Conservation (phyloP, 1,140 invertebrate genomes). For the Pantala flavescens region DNA sequence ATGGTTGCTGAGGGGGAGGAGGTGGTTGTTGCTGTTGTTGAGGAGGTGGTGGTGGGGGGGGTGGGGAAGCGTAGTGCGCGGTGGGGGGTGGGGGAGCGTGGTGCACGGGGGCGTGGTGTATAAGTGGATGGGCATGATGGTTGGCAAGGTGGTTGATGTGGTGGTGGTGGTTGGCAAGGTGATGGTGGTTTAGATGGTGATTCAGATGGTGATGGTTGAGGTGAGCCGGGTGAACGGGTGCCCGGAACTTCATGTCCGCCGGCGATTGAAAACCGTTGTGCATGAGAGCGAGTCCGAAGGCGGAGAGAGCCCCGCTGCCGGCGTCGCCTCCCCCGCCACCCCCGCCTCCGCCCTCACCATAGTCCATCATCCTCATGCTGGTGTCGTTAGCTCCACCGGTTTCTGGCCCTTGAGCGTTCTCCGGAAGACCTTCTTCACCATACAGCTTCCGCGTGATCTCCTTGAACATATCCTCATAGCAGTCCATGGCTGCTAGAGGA, state of each 20-base stretch:
- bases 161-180: not conserved
- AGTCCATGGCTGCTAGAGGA: slow-evolving; percentile 35
- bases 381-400: slow-evolving; percentile 29
- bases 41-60: slow-evolving; percentile 14
- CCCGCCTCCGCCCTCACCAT: slow-evolving; percentile 11
- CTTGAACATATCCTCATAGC: slow-evolving; percentile 68
- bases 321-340: slow-evolving; percentile 13
- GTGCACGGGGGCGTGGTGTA: slow-evolving; percentile 12
- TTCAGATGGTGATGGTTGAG: slow-evolving; percentile 16
- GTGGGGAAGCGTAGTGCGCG: slow-evolving; percentile 2
- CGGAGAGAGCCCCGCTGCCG: slow-evolving; percentile 33
- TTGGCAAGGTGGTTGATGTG: slow-evolving; percentile 7
- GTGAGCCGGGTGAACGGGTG: not conserved
- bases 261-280: slow-evolving; percentile 55
- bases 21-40: slow-evolving; percentile 18
- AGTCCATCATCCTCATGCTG: slow-evolving; percentile 23
- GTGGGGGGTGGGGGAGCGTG: slow-evolving; percentile 15
- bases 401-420: slow-evolving; percentile 6
- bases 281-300: slow-evolving; percentile 57
- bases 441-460: slow-evolving; percentile 84
- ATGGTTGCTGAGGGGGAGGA: not conserved
- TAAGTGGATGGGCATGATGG: not conserved
- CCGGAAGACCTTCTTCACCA: slow-evolving; percentile 55
- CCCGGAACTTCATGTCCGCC: slow-evolving; percentile 1
- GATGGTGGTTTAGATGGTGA: slow-evolving; percentile 20